A percentile compares a stretch with the other conserved stretches of the same genome.
phyloP scores from a whole-genome alignment of 2,113 vertebrate genomes.

The Colaptes auratus region DNA sequence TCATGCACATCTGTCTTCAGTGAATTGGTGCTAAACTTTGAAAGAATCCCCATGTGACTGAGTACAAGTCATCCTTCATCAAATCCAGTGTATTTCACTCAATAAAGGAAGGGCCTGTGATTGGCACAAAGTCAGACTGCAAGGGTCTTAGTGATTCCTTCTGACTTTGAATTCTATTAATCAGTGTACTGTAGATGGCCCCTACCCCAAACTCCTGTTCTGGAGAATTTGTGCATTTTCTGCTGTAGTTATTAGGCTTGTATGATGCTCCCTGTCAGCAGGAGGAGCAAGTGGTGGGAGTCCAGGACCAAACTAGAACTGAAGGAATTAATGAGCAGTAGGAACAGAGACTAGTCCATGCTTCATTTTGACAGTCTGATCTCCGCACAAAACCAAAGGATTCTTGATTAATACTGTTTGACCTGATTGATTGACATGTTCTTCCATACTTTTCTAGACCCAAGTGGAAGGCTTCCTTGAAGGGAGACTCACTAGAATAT shows the following conservation, averaged over 20 bases:
- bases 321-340: neutral
- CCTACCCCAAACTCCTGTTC: neutral
- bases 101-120: neutral
- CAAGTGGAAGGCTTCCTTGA: neutral
- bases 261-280: neutral
- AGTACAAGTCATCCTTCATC: neutral
- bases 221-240: neutral
- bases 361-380: neutral
- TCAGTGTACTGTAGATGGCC: neutral
- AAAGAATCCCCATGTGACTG: neutral
- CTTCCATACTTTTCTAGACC: neutral
- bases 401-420: neutral
- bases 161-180: neutral
- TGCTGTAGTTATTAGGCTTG: neutral
- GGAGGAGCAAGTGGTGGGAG: neutral
- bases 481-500: neutral
- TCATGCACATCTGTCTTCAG: neutral
- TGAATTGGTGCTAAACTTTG: neutral
- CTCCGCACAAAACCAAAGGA: slow-evolving; percentile 29
- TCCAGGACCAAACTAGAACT: neutral
- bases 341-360: neutral
- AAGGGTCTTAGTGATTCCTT: neutral
- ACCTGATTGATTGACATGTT: neutral
- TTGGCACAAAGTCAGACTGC: neutral
- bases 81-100: neutral